Conservation (phyloP, 2,888 invertebrate genomes). For the Dryocosmus kuriphilus region DNA sequence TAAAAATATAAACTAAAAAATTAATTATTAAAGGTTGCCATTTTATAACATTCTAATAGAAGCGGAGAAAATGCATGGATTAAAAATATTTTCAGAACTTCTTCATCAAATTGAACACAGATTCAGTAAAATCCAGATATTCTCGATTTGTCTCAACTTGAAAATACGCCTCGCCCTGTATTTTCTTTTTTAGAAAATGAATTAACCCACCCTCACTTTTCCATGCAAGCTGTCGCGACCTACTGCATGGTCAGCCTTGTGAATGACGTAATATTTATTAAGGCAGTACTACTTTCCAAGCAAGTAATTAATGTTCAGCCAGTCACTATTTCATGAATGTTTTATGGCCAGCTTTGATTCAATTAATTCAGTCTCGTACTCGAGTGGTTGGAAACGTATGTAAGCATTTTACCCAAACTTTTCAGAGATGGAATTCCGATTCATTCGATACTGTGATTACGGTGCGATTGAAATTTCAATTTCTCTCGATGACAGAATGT, state of each 20-base stretch:
- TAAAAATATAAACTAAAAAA: too few relatives aligned
- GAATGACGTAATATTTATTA: conserved; percentile 11
- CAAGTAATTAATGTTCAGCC: conserved; percentile 9
- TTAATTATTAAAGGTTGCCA: too few relatives aligned
- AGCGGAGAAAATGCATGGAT: not conserved
- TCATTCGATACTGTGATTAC: not conserved
- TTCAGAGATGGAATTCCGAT: not conserved
- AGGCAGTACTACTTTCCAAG: not conserved
- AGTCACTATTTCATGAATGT: conserved; percentile 9
- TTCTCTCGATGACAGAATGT: not conserved
- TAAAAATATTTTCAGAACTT: not conserved
- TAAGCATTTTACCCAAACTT: conserved; percentile 6
- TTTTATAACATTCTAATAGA: too few relatives aligned
- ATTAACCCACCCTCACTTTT: not conserved
- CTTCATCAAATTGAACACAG: not conserved
- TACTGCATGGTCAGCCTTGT: not conserved
- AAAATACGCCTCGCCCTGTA: not conserved
- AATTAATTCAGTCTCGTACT: not conserved
- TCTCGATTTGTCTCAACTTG: not conserved
- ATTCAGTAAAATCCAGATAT: not conserved
- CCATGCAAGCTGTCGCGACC: conserved; percentile 15
- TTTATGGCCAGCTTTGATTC: conserved; percentile 8
- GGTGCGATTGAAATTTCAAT: not conserved
- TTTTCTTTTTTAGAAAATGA: not conserved
- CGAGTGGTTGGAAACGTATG: not conserved